phyloP scores from a whole-genome alignment of 1,140 invertebrate genomes.

The Drosophila azteca region DNA sequence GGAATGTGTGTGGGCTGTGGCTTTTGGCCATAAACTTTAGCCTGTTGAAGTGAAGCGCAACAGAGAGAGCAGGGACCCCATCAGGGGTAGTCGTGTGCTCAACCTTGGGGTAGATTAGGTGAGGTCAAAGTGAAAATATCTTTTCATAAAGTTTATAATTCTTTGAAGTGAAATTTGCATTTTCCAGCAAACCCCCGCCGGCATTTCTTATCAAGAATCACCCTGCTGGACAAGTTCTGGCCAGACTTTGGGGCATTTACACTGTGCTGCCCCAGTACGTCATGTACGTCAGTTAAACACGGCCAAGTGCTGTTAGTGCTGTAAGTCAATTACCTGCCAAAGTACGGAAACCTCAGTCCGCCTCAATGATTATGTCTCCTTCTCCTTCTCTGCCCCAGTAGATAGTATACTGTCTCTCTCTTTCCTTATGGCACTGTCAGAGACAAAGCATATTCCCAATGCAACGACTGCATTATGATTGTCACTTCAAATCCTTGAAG shows the following conservation, averaged over 20 bases:
- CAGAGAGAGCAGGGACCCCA: slow-evolving; percentile 24
- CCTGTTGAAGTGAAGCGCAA: slow-evolving; percentile 62
- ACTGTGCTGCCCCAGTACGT: slow-evolving; percentile 36
- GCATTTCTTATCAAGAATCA: slow-evolving; percentile 4
- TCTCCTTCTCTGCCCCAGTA: slow-evolving; percentile 7
- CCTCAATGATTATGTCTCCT: slow-evolving; percentile 13
- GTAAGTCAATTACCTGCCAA: slow-evolving; percentile 75
- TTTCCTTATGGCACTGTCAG: slow-evolving; percentile 16
- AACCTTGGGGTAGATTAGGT: slow-evolving; percentile 16
- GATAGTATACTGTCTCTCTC: slow-evolving; percentile 5
- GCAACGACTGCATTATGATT: slow-evolving; percentile 75
- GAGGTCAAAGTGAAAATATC: slow-evolving; percentile 26
- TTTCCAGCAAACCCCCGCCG: not conserved
- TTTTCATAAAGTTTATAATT: slow-evolving; percentile 23
- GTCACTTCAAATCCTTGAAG: slow-evolving; percentile 74
- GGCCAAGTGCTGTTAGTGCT: slow-evolving; percentile 72
- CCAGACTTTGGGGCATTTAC: slow-evolving; percentile 26
- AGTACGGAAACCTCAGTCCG: slow-evolving; percentile 54
- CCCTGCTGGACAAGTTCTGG: slow-evolving; percentile 10
- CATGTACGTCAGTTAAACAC: slow-evolving; percentile 67
- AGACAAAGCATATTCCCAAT: slow-evolving; percentile 56
- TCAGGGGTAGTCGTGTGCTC: slow-evolving; percentile 28
- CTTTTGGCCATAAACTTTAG: slow-evolving; percentile 76
- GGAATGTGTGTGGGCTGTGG: slow-evolving; percentile 63
- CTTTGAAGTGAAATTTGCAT: slow-evolving; percentile 18